Conservation (phyloP, 2,888 invertebrate species). For the Drosophila robusta region DNA sequence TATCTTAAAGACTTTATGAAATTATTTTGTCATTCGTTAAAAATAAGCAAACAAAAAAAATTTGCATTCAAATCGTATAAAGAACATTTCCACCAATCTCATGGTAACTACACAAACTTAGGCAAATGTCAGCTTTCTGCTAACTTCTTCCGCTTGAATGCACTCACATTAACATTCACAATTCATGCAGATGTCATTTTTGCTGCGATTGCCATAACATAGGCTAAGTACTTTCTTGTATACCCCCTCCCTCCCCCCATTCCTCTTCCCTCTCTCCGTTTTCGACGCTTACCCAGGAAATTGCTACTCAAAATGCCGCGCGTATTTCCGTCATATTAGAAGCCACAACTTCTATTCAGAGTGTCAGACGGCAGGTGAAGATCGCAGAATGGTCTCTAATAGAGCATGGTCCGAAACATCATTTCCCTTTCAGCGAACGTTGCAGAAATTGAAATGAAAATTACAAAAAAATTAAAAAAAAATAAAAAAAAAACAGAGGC, state of each 20-base stretch:
- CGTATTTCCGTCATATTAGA: constrained; percentile 67
- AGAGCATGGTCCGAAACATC: constrained; percentile 67
- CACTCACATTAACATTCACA: constrained; percentile 32
- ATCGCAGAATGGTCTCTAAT: constrained; percentile 60
- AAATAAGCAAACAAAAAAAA: neutral
- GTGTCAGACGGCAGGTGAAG: constrained; percentile 57
- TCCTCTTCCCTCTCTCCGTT: constrained; percentile 1
- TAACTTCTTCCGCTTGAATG: constrained; percentile 47
- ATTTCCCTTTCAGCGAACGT: constrained; percentile 74
- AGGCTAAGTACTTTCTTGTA: constrained; percentile 31
- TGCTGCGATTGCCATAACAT: constrained; percentile 21
- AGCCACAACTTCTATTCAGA: constrained; percentile 49
- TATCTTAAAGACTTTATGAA: no score
- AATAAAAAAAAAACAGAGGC: constrained; percentile 15
- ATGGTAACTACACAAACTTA: constrained; percentile 20
- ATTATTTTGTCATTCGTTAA: no score
- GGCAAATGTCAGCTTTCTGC: constrained; percentile 2
- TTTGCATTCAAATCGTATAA: neutral
- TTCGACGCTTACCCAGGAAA: constrained; percentile 52
- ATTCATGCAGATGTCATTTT: constrained; percentile 45
- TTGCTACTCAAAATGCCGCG: constrained; percentile 74
- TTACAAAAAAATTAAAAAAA: constrained; percentile 59
- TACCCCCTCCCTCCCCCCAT: no score
- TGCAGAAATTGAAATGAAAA: constrained; percentile 80
- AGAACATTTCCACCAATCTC: neutral